phyloP scores from a whole-genome alignment of 2,797 vertebrate genomes.

The Hephaestus fuliginosus region DNA sequence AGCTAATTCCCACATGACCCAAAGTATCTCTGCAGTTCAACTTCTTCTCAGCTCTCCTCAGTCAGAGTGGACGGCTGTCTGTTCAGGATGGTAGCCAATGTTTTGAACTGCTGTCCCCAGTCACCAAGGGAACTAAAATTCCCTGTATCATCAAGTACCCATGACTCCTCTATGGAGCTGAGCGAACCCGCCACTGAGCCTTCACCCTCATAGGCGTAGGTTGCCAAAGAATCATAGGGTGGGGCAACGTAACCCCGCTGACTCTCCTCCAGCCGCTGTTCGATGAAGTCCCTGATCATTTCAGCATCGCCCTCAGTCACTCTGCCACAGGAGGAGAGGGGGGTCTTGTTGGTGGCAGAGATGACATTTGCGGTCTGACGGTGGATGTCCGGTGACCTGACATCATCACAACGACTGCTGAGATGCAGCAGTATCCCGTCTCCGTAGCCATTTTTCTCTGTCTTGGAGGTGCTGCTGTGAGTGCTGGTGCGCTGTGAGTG shows the following conservation, averaged over 20 bases:
- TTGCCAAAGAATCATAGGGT: constrained; percentile 92
- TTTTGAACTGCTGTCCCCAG: constrained; percentile 92
- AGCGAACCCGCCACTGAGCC: constrained; percentile 92
- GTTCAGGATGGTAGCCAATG: constrained; percentile 90
- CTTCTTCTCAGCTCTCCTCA: constrained; percentile 56
- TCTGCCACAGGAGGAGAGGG: neutral
- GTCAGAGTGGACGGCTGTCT: constrained; percentile 67
- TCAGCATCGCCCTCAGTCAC: constrained; percentile 80
- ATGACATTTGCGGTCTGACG: constrained; percentile 55
- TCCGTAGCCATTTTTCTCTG: constrained; percentile 60
- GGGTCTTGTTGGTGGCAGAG: neutral
- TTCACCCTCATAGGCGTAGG: constrained; percentile 91
- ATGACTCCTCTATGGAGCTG: constrained; percentile 91
- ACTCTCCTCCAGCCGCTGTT: constrained; percentile 89
- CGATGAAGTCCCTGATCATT: constrained; percentile 90
- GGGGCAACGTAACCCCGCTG: constrained; percentile 85
- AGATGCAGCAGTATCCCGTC: constrained; percentile 66
- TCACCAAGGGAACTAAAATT: constrained; percentile 91
- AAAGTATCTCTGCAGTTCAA: neutral
- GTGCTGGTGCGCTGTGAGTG: constrained; percentile 37
- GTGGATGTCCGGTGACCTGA: constrained; percentile 71
- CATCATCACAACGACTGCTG: neutral
- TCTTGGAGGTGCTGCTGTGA: constrained; percentile 28
- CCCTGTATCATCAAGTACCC: constrained; percentile 86
- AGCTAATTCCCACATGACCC: constrained; percentile 10